Conservation (phyloP, 2,888 invertebrate species). For the Chalcis sispes region DNA sequence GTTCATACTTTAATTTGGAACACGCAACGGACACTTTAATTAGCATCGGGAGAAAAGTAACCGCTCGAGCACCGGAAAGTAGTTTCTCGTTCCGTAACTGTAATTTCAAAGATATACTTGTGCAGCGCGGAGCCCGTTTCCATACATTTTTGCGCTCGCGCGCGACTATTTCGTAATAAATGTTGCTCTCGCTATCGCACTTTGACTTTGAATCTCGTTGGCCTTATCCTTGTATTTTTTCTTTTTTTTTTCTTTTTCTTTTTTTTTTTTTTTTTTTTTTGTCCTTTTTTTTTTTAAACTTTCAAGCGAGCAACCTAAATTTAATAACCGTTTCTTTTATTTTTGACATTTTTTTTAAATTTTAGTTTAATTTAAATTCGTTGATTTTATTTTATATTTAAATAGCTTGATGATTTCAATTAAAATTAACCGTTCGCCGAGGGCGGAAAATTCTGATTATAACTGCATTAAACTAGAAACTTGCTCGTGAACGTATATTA, state of each 20-base stretch:
- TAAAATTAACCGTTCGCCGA: conserved; percentile 12
- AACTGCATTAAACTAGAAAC: conserved; percentile 18
- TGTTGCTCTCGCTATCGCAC: conserved; percentile 8
- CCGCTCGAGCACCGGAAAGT: conserved; percentile 32
- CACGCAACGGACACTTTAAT: conserved; percentile 57
- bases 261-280: too few relatives aligned
- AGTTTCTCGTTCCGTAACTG: conserved; percentile 13
- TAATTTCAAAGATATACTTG: conserved; percentile 3
- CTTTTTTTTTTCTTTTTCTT: too few relatives aligned
- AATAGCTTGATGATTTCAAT: conserved; percentile 11
- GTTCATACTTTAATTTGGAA: conserved; percentile 56
- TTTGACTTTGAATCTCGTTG: neutral
- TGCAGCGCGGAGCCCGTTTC: neutral
- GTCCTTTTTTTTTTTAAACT: neutral
- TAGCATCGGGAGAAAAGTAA: conserved; percentile 50
- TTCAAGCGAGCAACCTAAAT: neutral
- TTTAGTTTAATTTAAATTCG: neutral
- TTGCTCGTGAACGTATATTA: too few relatives aligned
- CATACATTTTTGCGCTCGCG: neutral
- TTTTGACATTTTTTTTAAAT: neutral
- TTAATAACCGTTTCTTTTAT: too few relatives aligned
- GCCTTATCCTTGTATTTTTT: too few relatives aligned
- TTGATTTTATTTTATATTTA: neutral
- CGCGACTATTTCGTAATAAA: neutral
- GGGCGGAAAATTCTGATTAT: conserved; percentile 49